phyloP scores from a whole-genome alignment of 2,113 vertebrate species.

The Trichomycterus rosablanca region DNA sequence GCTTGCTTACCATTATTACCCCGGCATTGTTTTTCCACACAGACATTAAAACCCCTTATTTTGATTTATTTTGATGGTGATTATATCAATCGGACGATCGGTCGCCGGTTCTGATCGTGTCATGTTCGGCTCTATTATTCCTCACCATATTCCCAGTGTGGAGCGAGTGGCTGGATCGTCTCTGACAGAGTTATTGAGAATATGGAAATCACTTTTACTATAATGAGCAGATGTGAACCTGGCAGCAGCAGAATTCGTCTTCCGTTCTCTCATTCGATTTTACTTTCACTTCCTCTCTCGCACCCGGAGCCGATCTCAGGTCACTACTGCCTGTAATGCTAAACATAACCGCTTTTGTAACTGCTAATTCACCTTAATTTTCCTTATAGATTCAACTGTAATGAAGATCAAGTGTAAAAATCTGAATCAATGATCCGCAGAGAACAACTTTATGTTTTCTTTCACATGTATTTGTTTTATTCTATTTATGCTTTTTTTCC shows the following conservation, averaged over 20 bases:
- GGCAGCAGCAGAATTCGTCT: slow-evolving; percentile 30
- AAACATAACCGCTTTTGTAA: too few relatives aligned
- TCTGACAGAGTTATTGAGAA: slow-evolving; percentile 54
- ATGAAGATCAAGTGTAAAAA: too few relatives aligned
- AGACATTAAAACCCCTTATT: slow-evolving; percentile 17
- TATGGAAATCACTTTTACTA: slow-evolving; percentile 46
- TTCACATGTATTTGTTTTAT: too few relatives aligned
- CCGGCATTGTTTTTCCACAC: slow-evolving; percentile 7
- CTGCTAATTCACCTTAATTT: too few relatives aligned
- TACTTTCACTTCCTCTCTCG: slow-evolving; percentile 9
- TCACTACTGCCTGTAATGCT: too few relatives aligned
- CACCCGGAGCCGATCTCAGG: background rate
- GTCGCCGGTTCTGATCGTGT: slow-evolving; percentile 36
- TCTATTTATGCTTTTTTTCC: too few relatives aligned
- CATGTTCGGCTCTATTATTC: slow-evolving; percentile 39
- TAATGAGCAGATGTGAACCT: slow-evolving; percentile 53
- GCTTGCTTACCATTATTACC: slow-evolving; percentile 39
- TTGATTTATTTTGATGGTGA: slow-evolving; percentile 26
- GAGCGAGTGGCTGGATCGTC: slow-evolving; percentile 29
- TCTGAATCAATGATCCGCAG: too few relatives aligned
- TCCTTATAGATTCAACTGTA: too few relatives aligned
- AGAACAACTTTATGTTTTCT: too few relatives aligned
- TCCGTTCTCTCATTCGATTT: slow-evolving; percentile 9
- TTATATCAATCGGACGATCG: slow-evolving; percentile 31
- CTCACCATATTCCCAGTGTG: slow-evolving; percentile 27